Evolutionary conservation across 2,888 invertebrate genomes (phyloP).

Genomic region (Meloe dianella): DNA sequence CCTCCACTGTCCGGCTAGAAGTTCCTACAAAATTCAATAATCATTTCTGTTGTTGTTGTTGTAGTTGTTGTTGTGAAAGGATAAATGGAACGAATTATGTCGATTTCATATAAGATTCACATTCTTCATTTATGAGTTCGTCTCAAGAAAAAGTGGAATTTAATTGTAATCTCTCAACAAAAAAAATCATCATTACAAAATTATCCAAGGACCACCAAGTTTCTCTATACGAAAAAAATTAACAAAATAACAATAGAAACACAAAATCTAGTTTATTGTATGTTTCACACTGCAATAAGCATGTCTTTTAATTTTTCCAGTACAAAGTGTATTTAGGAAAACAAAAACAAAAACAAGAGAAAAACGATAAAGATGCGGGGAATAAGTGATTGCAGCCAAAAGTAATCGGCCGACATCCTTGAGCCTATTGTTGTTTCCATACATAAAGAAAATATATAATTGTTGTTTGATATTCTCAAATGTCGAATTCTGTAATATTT

Average conservation of each 20-base stretch:
- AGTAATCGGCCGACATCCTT: slow-evolving; percentile 18
- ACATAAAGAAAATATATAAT: slow-evolving; percentile 13
- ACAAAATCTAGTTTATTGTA: slow-evolving; percentile 14
- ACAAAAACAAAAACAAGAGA: too few relatives aligned
- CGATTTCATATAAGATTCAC: not conserved
- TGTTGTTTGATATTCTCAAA: slow-evolving; percentile 9
- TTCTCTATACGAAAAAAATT: not conserved
- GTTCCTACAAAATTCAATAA: too few relatives aligned
- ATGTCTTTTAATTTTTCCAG: slow-evolving; percentile 7
- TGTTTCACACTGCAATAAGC: slow-evolving; percentile 16
- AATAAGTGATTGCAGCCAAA: slow-evolving; percentile 16
- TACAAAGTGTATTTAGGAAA: too few relatives aligned
- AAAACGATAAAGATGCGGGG: not conserved
- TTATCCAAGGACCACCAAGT: slow-evolving; percentile 1
- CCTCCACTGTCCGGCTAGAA: too few relatives aligned
- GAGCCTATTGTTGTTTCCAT: slow-evolving; percentile 16
- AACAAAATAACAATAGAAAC: slow-evolving; percentile 7
- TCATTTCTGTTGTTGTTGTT: too few relatives aligned
- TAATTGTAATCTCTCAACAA: not conserved
- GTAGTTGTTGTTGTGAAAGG: too few relatives aligned
- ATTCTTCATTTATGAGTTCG: not conserved
- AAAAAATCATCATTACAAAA: not conserved
- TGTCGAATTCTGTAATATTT: slow-evolving; percentile 8
- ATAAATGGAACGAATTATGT: too few relatives aligned
- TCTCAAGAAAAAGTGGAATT: not conserved